Evolutionary conservation across 2,113 vertebrate genomes (phyloP).

Genomic region (Fulmarus glacialis): DNA sequence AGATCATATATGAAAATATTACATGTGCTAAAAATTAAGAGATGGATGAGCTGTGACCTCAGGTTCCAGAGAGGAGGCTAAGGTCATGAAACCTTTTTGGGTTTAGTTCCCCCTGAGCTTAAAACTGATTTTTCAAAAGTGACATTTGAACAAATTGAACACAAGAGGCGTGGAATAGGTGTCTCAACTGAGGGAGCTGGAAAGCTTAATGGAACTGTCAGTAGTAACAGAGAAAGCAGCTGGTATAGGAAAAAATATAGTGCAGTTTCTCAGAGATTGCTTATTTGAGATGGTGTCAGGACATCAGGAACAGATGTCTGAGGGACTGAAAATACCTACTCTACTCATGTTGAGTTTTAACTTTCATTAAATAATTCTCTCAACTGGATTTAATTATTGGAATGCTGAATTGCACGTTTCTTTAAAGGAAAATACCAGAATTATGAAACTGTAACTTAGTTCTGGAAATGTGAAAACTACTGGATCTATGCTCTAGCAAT

Average conservation of each 20-base stretch:
- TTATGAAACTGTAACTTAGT: background rate
- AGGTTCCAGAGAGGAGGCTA: background rate
- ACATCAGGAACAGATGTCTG: conserved; percentile 13
- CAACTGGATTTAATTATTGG: background rate
- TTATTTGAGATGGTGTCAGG: background rate
- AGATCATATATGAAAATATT: background rate
- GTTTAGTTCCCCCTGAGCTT: background rate
- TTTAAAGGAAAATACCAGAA: background rate
- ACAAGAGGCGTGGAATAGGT: background rate
- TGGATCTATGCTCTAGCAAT: background rate
- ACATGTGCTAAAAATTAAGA: background rate
- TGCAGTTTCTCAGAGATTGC: background rate
- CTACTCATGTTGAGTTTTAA: background rate
- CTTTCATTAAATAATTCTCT: background rate
- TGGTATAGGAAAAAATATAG: background rate
- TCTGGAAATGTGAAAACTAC: background rate
- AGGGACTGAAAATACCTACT: background rate
- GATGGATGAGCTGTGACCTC: background rate
- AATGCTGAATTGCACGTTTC: background rate
- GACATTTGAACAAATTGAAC: background rate
- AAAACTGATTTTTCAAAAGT: conserved; percentile 11
- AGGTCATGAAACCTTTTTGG: background rate
- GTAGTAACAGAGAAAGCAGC: background rate
- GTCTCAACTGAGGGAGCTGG: background rate
- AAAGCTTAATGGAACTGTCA: conserved; percentile 1